Evolutionary conservation across 1,140 invertebrate species (phyloP), one percentile per base, ranked within the genome.

Genomic region (Dendroctonus ponderosae): DNA sequence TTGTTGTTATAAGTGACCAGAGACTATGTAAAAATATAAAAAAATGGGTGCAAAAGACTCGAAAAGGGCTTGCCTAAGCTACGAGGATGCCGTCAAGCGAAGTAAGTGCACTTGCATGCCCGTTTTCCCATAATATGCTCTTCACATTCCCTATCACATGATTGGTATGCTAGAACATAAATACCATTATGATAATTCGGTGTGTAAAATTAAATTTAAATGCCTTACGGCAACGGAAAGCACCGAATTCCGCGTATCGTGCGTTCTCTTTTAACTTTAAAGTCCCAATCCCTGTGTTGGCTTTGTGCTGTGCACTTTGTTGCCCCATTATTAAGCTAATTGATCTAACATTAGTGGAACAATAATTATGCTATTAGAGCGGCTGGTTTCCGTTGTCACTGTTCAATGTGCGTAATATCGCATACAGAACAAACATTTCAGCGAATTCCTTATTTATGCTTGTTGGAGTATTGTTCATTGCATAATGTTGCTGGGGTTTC

Each of bases 11-110:
- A 70, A 69, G 67, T 70, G 69, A 61, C 65, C 12, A 70, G 57
- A 65, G 61, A 63, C 42, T 59, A 58, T 46, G 66, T 56, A 44
- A 71, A 71, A 71, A 64, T 52, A 48, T 71, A 43, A 67, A 52
- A 67, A 80, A 79, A 93, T 93, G 91, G 91, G 91, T 81, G 90
- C 86, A 72, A 92, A 91, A 80, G 91, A 94, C 82, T 92, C 91
- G 46, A 93, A 93, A 82, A 87, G 88, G 72, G 85, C 84, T 76
- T 89, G 89, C 81, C 87, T 94, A 76, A 86, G 87, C 70, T 93
- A 91, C 76, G 92, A 94, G 76, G 92, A 94, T 79, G 91, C 91
- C 69, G 82, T 88, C 67, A 91, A 89, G 81, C 62, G 62, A 46
- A 65, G 62, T 65, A 57, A 65, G 62, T 65, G 14, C 6, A n/a